These are phyloP conservation scores for Eucera pruinosa DNA, from an alignment of 2,888 invertebrate species.

Conservation along the genomic window DNA sequence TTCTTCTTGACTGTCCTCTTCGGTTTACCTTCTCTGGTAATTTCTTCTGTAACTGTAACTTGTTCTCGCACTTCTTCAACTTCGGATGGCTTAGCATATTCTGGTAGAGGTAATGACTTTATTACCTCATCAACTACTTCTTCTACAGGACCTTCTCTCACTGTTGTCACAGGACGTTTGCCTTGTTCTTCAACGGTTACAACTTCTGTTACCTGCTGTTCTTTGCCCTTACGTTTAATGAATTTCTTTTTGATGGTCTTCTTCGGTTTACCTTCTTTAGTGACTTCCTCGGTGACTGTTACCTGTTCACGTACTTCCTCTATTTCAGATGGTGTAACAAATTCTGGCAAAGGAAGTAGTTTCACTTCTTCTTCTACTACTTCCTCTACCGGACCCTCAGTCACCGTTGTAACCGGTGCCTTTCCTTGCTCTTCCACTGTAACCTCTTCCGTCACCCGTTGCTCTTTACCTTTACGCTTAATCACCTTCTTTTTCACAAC, in stretches of 20 bases:
- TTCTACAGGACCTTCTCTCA: slow-evolving; percentile 72
- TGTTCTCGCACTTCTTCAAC: slow-evolving; percentile 77
- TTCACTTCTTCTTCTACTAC: slow-evolving; percentile 69
- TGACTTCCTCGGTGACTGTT: background rate
- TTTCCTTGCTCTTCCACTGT: slow-evolving; percentile 76
- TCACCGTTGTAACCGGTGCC: slow-evolving; percentile 38
- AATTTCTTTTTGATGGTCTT: slow-evolving; percentile 68
- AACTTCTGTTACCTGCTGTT: slow-evolving; percentile 63
- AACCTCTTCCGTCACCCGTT: slow-evolving; percentile 65
- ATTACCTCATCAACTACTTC: slow-evolving; percentile 61
- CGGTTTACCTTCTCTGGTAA: slow-evolving; percentile 71
- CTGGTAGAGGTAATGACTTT: slow-evolving; percentile 66
- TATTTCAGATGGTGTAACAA: too few species aligned
- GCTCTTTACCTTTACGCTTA: slow-evolving; percentile 66
- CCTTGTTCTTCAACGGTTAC: slow-evolving; percentile 75
- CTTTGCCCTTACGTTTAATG: slow-evolving; percentile 62
- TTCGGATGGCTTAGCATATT: slow-evolving; percentile 76
- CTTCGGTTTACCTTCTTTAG: slow-evolving; percentile 58
- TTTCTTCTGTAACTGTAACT: slow-evolving; percentile 77
- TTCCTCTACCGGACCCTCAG: slow-evolving; percentile 80
- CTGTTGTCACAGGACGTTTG: slow-evolving; percentile 69
- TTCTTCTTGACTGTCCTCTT: slow-evolving; percentile 80
- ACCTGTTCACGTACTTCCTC: slow-evolving; percentile 40
- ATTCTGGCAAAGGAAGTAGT: too few species aligned
- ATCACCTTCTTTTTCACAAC: slow-evolving; percentile 79